Evolutionary conservation across 2,113 vertebrate species (phyloP).

Genomic region (Perca flavescens): DNA sequence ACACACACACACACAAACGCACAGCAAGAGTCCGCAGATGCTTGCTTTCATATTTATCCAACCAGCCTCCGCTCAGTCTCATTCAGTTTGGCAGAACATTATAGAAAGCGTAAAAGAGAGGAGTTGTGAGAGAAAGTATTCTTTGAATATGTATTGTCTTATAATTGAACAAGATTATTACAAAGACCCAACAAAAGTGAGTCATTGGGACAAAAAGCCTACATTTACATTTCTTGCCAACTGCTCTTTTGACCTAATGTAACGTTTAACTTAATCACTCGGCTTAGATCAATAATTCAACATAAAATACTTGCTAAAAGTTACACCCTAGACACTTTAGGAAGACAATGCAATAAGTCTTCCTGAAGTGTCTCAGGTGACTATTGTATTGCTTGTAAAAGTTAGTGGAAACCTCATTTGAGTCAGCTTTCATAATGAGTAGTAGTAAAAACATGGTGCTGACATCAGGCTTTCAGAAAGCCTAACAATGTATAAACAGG

Average conservation of each 20-base stretch:
- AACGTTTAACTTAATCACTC: not conserved
- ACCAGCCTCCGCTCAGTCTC: slow-evolving; percentile 8
- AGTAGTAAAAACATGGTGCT: not conserved
- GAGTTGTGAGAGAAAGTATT: not conserved
- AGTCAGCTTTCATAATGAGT: not conserved
- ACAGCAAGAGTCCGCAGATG: slow-evolving; percentile 9
- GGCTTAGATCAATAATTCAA: not conserved
- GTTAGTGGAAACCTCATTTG: not conserved
- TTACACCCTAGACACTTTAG: not conserved
- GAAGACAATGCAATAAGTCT: not conserved
- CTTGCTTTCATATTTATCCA: slow-evolving; percentile 32
- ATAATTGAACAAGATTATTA: slow-evolving; percentile 23
- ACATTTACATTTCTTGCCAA: not conserved
- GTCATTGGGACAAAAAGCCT: slow-evolving; percentile 11
- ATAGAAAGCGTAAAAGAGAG: slow-evolving; percentile 34
- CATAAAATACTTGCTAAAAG: not conserved
- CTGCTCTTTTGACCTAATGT: not conserved
- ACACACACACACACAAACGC: not conserved
- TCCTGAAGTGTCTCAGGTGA: not conserved
- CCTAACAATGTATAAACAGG: not conserved
- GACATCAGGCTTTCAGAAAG: not conserved
- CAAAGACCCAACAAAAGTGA: slow-evolving; percentile 16
- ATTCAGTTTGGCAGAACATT: slow-evolving; percentile 34
- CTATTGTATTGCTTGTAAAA: not conserved
- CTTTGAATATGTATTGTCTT: slow-evolving; percentile 30